A percentile compares a stretch with the other conserved stretches of the same genome.
Evolutionary conservation across 2,888 invertebrate genomes (phyloP).

Genomic region (Galerucella calmariensis): DNA sequence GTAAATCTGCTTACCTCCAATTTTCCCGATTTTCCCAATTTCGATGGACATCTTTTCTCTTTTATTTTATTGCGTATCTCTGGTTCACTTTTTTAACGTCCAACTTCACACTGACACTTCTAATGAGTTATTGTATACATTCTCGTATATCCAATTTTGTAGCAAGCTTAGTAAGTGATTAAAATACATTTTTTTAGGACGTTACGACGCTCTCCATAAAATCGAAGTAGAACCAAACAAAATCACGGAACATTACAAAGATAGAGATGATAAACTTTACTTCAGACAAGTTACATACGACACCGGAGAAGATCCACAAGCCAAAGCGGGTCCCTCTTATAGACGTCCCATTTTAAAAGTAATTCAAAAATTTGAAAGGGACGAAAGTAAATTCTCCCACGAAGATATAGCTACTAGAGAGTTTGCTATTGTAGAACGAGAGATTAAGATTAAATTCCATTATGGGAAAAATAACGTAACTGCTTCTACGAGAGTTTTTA

Average conservation of each 20-base stretch:
- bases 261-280: conserved; percentile 44
- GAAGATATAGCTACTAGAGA: conserved; percentile 75
- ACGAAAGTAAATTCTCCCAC: conserved; percentile 68
- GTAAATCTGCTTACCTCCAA: too few species aligned
- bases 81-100: too few species aligned
- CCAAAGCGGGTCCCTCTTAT: background rate
- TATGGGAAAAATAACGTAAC: conserved; percentile 72
- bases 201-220: conserved; percentile 77
- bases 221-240: conserved; percentile 68
- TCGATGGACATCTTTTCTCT: too few species aligned
- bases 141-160: too few species aligned
- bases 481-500: conserved; percentile 73
- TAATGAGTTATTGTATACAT: too few species aligned
- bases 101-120: too few species aligned
- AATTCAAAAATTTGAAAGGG: conserved; percentile 68
- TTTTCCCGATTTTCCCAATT: too few species aligned
- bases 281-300: conserved; percentile 24
- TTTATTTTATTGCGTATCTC: too few species aligned
- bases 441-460: conserved; percentile 73
- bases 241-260: conserved; percentile 47
- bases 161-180: too few species aligned
- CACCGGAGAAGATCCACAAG: conserved; percentile 12
- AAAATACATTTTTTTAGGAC: conserved; percentile 43
- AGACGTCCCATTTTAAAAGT: conserved; percentile 44
- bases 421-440: conserved; percentile 72